These are phyloP conservation scores for Myzus persicae DNA, from an alignment of 1,140 invertebrate species.

Conservation along the genomic window DNA sequence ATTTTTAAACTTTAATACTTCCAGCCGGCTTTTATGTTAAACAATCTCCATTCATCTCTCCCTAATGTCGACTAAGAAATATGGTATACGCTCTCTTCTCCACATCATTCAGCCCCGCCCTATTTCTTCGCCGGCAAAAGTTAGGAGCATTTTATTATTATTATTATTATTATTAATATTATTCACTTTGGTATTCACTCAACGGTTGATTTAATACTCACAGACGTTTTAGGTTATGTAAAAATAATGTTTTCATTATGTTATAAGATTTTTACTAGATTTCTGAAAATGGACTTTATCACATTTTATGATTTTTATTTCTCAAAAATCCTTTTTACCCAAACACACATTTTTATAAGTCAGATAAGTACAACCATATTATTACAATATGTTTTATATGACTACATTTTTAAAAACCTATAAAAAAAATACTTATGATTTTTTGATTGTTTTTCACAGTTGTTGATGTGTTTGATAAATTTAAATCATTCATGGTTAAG, in stretches of 20 bases:
- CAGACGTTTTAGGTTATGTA: slow-evolving; percentile 39
- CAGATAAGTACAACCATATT: not conserved
- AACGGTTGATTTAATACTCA: slow-evolving; percentile 21
- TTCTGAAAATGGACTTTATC: not conserved
- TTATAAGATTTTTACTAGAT: slow-evolving; percentile 7
- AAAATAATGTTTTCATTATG: slow-evolving; percentile 20
- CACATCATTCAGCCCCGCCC: not conserved
- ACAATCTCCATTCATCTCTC: slow-evolving; percentile 35
- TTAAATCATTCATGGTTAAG: not conserved
- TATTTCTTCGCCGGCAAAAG: not conserved
- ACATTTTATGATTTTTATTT: not conserved
- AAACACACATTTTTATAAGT: not conserved
- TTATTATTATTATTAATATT: not conserved
- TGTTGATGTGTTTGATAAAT: not conserved
- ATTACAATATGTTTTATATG: not conserved
- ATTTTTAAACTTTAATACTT: slow-evolving; percentile 48
- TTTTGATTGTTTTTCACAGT: not conserved
- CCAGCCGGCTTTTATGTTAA: slow-evolving; percentile 46
- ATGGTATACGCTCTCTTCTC: not conserved
- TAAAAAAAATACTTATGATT: too few species aligned
- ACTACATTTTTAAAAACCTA: not conserved
- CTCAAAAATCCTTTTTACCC: not conserved
- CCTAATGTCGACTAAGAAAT: slow-evolving; percentile 11
- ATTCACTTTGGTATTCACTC: not conserved
- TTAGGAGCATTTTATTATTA: not conserved